Conservation (phyloP, 1,140 invertebrate genomes). For the Pararge aegeria region DNA sequence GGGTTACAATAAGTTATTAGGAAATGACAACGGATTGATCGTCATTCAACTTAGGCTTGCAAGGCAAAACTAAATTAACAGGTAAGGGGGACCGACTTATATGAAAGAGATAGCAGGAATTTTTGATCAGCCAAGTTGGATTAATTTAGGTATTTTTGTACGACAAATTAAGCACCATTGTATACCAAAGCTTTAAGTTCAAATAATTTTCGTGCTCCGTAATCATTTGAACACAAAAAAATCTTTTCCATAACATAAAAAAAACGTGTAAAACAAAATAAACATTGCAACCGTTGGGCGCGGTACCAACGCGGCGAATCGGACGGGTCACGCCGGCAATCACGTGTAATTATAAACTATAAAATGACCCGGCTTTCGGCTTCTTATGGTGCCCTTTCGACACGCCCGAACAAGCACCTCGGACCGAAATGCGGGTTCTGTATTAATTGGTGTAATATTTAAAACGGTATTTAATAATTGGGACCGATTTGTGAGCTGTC, state of each 20-base stretch:
- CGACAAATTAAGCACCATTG: too few relatives aligned
- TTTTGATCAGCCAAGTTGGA: too few relatives aligned
- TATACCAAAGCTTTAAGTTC: too few relatives aligned
- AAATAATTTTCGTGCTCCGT: too few relatives aligned
- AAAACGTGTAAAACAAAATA: constrained; percentile 38
- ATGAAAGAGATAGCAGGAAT: too few relatives aligned
- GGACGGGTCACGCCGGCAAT: constrained; percentile 55
- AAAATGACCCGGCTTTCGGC: constrained; percentile 66
- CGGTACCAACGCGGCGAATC: constrained; percentile 41
- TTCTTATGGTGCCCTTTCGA: constrained; percentile 66
- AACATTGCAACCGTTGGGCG: constrained; percentile 42
- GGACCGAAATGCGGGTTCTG: constrained; percentile 37
- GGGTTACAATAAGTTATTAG: too few relatives aligned
- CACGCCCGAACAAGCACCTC: constrained; percentile 35
- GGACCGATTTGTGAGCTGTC: not conserved
- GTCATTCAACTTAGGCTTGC: too few relatives aligned
- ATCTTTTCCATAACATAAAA: not conserved
- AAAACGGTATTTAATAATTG: constrained; percentile 8
- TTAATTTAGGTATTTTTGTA: too few relatives aligned
- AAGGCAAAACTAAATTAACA: too few relatives aligned
- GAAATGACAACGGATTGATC: too few relatives aligned
- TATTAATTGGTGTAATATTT: constrained; percentile 31
- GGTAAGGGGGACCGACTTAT: too few relatives aligned
- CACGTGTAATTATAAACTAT: constrained; percentile 72
- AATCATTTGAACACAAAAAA: not conserved